Evolutionary conservation across 1,140 invertebrate species (phyloP).

Genomic region (Bombus vancouverensis): DNA sequence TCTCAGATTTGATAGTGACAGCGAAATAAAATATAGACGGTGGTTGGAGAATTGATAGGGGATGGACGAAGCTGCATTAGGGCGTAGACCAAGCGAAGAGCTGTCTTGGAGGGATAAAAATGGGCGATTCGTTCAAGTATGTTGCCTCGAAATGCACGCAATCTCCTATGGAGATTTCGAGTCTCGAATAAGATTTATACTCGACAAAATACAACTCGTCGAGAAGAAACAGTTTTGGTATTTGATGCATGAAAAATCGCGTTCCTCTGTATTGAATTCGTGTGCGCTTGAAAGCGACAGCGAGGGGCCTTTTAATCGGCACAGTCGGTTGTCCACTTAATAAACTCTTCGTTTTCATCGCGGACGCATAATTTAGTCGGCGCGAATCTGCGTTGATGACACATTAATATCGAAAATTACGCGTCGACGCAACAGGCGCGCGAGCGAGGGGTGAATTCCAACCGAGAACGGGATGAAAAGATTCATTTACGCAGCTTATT

Average conservation of each 20-base stretch:
- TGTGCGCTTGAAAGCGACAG: neutral
- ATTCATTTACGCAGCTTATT: slow-evolving; percentile 47
- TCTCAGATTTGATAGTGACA: slow-evolving; percentile 47
- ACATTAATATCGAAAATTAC: slow-evolving; percentile 61
- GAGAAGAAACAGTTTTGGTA: neutral
- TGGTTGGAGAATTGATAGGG: slow-evolving; percentile 34
- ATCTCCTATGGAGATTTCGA: neutral
- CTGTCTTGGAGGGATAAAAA: slow-evolving; percentile 39
- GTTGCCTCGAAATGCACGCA: neutral
- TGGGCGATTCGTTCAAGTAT: slow-evolving; percentile 5
- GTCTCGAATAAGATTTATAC: neutral
- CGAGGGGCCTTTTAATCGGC: neutral
- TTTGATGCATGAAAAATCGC: neutral
- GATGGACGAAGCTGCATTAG: slow-evolving; percentile 44
- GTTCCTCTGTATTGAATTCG: neutral
- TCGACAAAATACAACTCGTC: neutral
- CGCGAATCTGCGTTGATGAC: slow-evolving; percentile 33
- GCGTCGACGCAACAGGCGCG: slow-evolving; percentile 46
- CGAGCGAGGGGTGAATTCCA: neutral
- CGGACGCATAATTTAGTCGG: slow-evolving; percentile 40
- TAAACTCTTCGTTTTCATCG: slow-evolving; percentile 51
- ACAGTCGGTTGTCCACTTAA: neutral
- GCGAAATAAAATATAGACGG: slow-evolving; percentile 24
- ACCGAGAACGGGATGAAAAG: neutral
- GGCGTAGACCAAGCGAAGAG: slow-evolving; percentile 15